Percentiles rank a stretch among this genome's conserved stretches.
These are phyloP conservation scores for Lates calcarifer DNA, from an alignment of 2,113 vertebrate species.

Conservation along the genomic window DNA sequence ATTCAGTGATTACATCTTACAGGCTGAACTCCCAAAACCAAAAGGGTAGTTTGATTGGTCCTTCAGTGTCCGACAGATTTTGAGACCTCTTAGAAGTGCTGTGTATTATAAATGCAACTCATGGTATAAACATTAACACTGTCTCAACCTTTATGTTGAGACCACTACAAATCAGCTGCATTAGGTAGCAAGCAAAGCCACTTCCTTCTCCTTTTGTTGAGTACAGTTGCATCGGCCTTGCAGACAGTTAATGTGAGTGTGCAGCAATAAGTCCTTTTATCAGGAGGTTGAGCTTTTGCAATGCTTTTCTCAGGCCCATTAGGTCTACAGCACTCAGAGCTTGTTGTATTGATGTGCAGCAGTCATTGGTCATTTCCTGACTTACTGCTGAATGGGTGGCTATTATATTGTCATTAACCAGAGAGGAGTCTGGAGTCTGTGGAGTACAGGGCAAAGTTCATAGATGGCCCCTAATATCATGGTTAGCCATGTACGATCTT, in stretches of 20 bases:
- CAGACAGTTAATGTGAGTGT: conserved; percentile 61
- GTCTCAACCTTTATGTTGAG: neutral
- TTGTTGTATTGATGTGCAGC: conserved; percentile 59
- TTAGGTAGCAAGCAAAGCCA: conserved; percentile 18
- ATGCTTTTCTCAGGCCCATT: conserved; percentile 65
- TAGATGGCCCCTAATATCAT: neutral
- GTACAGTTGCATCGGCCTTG: conserved; percentile 37
- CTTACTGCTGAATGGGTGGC: conserved; percentile 40
- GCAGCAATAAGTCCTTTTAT: conserved; percentile 58
- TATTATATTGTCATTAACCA: conserved; percentile 38
- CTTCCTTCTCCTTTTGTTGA: conserved; percentile 50
- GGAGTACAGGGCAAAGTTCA: conserved; percentile 12
- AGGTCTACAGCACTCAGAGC: conserved; percentile 56
- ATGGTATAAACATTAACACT: neutral
- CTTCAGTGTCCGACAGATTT: too few species aligned
- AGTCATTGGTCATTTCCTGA: conserved; percentile 39
- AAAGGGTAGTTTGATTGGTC: too few species aligned
- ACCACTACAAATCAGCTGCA: neutral
- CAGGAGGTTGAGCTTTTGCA: conserved; percentile 28
- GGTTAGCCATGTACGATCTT: neutral
- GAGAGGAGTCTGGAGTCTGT: conserved; percentile 24
- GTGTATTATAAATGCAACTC: neutral
- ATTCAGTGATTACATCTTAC: too few species aligned
- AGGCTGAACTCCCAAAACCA: too few species aligned
- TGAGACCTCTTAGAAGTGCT: neutral